These are phyloP conservation scores for Catharus minimus DNA, from an alignment of 2,113 vertebrate genomes.

Conservation along the genomic window DNA sequence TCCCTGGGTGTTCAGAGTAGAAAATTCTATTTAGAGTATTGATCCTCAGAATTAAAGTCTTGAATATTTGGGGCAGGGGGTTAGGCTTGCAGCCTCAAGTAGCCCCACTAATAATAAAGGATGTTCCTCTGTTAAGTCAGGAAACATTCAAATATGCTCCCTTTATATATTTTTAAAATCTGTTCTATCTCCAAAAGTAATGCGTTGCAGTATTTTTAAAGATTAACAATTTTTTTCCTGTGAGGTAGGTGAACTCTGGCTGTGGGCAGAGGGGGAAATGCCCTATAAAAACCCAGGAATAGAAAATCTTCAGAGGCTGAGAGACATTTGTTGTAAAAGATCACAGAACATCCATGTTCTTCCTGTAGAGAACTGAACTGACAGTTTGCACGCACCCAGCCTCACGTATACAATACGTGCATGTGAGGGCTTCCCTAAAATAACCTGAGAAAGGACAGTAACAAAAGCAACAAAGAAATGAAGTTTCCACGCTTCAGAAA, in stretches of 20 bases:
- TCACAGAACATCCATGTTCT: not conserved
- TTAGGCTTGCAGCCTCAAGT: not conserved
- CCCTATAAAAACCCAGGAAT: not conserved
- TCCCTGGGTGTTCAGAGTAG: not conserved
- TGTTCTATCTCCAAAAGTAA: constrained; percentile 5
- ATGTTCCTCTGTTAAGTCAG: not conserved
- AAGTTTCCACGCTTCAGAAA: not conserved
- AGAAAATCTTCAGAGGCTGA: not conserved
- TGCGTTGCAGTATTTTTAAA: not conserved
- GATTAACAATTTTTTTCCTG: not conserved
- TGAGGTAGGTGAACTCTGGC: not conserved
- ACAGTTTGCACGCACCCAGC: not conserved
- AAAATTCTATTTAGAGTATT: not conserved
- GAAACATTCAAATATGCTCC: not conserved
- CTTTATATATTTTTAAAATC: not conserved
- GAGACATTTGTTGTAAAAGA: not conserved
- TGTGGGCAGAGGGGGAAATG: not conserved
- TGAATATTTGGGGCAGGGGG: not conserved
- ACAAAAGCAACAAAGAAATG: not conserved
- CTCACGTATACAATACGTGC: not conserved
- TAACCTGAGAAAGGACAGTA: not conserved
- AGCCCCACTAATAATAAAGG: not conserved
- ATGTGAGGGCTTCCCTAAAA: not conserved
- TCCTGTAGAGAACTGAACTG: not conserved
- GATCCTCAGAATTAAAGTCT: not conserved